Evolutionary conservation across 2,888 invertebrate genomes (phyloP), one percentile per base, ranked within the genome.

Genomic region (Monochamus alternatus): DNA sequence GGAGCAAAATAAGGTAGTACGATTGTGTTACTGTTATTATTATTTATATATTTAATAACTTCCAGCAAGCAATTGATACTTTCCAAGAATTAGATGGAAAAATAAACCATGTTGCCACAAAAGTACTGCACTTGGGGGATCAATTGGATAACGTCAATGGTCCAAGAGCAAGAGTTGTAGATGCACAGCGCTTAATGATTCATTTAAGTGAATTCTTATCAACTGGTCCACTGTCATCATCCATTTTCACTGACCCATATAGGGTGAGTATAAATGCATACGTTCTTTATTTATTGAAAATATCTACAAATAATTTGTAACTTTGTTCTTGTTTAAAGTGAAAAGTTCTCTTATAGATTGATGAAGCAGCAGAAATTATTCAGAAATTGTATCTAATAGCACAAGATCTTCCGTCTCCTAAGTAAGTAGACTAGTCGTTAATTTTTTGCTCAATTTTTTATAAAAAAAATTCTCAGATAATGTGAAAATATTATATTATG

Each of bases 91-190:
- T 99, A 69, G 99, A 99, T 88, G 97, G 97, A 85, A 94, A 98
- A 84, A 98, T 99, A 86, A 98, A 98, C 84, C 95, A 95, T 74
- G 99, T 99, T 62, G 98, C 99, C 0, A 98, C 98, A 0, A 97
- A 98, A 89, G 99, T 99, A 0, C 93, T 99, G 64, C 98, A 99
- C 89, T 92, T 99, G n/a, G 99, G 99, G 0, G 99, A 99, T 89
- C 99, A 99, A 87, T 90, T 99, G 62, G 99, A 99, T 85, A 98
- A 97, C 80, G 97, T 99, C 0, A 96, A 98, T 87, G 97, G 96
- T 0, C 99, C 99, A 0, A 90, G 99, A 74, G 95, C 98, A 14
- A 91, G 99, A 75, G 97, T 98, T 0, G 97, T 97, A 0, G 99
- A 99, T 85, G 99, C 99, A 0, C 95, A 98, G 84, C 95, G 96